Conservation (phyloP, 2,888 invertebrate species). For the Drosophila quinaria region DNA sequence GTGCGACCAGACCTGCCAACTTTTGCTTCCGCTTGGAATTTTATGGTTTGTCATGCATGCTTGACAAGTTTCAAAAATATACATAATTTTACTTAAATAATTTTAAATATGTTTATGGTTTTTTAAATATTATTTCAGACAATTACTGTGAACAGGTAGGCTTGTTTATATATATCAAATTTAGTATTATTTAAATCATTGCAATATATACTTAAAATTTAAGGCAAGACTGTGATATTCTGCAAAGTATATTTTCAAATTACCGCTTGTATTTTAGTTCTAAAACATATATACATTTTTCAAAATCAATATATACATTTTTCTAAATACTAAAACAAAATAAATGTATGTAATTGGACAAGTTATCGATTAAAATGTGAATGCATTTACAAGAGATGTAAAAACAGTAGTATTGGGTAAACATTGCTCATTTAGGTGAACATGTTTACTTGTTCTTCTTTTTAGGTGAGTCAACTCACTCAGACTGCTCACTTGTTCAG, state of each 20-base stretch:
- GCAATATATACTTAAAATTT: neutral
- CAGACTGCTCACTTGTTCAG: too few relatives aligned
- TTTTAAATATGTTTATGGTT: neutral
- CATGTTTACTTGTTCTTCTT: too few relatives aligned
- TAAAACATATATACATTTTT: neutral
- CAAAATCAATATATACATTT: neutral
- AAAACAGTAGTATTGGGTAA: too few relatives aligned
- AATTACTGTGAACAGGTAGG: slow-evolving; percentile 3
- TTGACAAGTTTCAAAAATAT: slow-evolving; percentile 11
- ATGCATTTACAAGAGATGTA: slow-evolving; percentile 7
- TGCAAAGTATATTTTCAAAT: neutral
- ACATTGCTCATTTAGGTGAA: too few relatives aligned
- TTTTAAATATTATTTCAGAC: neutral
- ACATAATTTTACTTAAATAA: neutral
- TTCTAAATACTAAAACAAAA: neutral
- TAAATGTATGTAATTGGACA: neutral
- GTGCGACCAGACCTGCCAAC: slow-evolving; percentile 46
- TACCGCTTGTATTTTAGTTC: neutral
- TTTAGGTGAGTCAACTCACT: too few relatives aligned
- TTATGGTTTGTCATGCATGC: slow-evolving; percentile 15
- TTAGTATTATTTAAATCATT: neutral
- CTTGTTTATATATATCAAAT: neutral
- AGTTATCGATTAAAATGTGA: slow-evolving; percentile 38
- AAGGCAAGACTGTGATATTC: neutral
- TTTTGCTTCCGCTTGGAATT: slow-evolving; percentile 40